Conservation (phyloP, 2,113 vertebrate species). For the Lophochroa leadbeateri region DNA sequence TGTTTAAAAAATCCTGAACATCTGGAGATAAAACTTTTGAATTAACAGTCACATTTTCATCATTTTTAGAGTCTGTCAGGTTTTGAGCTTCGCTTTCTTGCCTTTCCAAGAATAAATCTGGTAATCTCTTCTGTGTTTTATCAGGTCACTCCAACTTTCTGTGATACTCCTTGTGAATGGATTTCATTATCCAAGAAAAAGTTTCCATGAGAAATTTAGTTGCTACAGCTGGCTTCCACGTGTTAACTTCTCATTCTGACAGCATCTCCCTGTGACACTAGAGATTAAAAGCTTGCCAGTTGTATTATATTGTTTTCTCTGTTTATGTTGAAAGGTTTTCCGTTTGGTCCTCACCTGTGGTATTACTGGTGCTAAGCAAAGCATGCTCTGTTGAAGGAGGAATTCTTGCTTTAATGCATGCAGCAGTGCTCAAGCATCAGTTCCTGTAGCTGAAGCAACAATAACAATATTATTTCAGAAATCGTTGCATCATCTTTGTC, state of each 20-base stretch:
- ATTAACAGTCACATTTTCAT: constrained; percentile 36
- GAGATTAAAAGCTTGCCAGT: constrained; percentile 16
- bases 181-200: constrained; percentile 43
- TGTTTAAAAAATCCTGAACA: not conserved
- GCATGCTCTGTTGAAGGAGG: not conserved
- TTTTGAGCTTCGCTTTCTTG: constrained; percentile 42
- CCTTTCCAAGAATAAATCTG: constrained; percentile 47
- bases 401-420: not conserved
- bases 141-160: constrained; percentile 2
- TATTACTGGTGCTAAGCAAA: constrained; percentile 15
- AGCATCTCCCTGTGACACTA: not conserved
- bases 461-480: constrained; percentile 19
- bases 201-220: constrained; percentile 7
- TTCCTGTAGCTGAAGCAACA: constrained; percentile 14
- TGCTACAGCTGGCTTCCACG: constrained; percentile 40
- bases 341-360: constrained; percentile 19
- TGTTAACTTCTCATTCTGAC: constrained; percentile 1
- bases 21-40: constrained; percentile 37
- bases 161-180: not conserved
- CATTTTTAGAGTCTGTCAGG: not conserved
- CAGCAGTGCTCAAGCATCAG: not conserved
- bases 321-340: constrained; percentile 23
- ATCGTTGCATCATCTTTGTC: not conserved
- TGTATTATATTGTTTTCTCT: constrained; percentile 21
- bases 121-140: constrained; percentile 41